These are phyloP conservation scores for Mirounga angustirostris DNA, from an alignment of 2,113 vertebrate species.

Conservation along the genomic window DNA sequence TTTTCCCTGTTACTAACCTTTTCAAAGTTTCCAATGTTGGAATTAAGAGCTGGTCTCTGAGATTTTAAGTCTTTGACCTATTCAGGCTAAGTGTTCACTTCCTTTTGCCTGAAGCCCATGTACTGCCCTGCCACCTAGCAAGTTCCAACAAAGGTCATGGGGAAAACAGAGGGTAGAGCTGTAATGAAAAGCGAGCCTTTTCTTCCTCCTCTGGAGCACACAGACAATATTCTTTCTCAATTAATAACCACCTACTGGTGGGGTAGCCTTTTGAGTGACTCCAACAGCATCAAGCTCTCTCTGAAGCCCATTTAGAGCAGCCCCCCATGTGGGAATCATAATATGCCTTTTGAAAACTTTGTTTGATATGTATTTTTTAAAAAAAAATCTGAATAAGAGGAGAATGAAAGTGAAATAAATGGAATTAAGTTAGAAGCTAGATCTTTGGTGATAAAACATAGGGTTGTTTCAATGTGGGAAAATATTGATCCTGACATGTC, in stretches of 20 bases:
- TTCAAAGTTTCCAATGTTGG: conserved; percentile 16
- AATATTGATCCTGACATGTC: conserved; percentile 7
- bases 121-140: neutral
- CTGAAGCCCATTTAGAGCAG: neutral
- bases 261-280: conserved; percentile 11
- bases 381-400: neutral
- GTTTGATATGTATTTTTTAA: neutral
- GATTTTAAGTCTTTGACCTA: conserved; percentile 67
- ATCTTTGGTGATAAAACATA: conserved; percentile 29
- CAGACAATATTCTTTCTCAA: neutral
- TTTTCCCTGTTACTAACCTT: conserved; percentile 64
- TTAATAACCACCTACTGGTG: neutral
- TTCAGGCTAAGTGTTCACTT: conserved; percentile 14
- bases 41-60: conserved; percentile 49
- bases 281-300: neutral
- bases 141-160: conserved; percentile 20
- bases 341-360: conserved; percentile 46
- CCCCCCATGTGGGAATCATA: neutral
- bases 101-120: conserved; percentile 17
- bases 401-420: conserved; percentile 37
- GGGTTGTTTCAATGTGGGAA: neutral
- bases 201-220: neutral
- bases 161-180: neutral
- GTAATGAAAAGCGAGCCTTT: neutral
- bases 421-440: conserved; percentile 32